Base-by-base conservation (phyloP, 2,888 invertebrate species). In the Xylocampa areola region DNA sequence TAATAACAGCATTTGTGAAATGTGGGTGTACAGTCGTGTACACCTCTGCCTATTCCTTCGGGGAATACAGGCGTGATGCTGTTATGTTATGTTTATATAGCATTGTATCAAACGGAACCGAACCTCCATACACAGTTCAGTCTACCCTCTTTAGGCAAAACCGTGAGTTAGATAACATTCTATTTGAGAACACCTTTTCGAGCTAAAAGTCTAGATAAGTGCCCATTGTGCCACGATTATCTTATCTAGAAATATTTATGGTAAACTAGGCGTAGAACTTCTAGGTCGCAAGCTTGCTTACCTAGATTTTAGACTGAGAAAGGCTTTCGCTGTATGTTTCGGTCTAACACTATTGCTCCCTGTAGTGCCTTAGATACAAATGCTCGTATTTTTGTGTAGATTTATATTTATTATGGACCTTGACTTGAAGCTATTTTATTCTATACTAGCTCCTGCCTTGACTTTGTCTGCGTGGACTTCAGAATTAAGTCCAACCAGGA, bases 221-320 rank as follows among this genome's bases (percentile, higher is more conserved):
- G 2, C 36, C 68, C 53, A 64, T 73, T 73, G 70, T 64, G 49
- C 21, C 14, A 23, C 51, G 41, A 61, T 73, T 53, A 75, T 73
- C 73, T 75, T 70, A 75, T 75, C 75, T 70, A 2, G 53, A 30
- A 40, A 61, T 65, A 61, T 75, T 75, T 75, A 75, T 74, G 48
- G 65, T 48, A 47, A 53, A 57, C 51, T 35, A 43, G 29, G 53
- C 27, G 19, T 37, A 29, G 37, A 53, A 36, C 16, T 63, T 50
- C 32, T 50, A 45, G 63, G 68, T 65, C 57, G 54, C 17, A 48
- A 48, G 63, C 36, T 54, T 36, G 61, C 55, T 61, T 64, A 73
- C 75, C 77, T 75, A 75, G 66, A 75, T 75, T 73, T 66, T 48
- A 71, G 59, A 40, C 50, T 41, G 57, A 64, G 76, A 76, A 66